Evolutionary conservation across 2,113 vertebrate species (phyloP).

Genomic region (Silurus glanis): DNA sequence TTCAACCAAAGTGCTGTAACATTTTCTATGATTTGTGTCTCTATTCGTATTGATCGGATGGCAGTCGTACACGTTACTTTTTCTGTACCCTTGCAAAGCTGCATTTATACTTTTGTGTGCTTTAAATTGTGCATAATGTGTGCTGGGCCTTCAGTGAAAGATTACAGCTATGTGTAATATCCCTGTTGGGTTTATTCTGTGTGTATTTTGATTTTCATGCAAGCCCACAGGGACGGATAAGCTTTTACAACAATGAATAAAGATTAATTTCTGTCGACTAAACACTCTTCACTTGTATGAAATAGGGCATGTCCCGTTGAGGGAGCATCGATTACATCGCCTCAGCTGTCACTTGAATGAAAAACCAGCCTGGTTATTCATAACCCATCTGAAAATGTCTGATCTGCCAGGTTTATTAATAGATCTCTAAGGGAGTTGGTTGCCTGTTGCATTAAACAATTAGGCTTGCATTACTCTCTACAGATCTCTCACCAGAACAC

Average conservation of each 20-base stretch:
- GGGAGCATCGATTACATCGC: slow-evolving; percentile 40
- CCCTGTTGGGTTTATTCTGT: slow-evolving; percentile 22
- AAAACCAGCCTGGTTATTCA: slow-evolving; percentile 48
- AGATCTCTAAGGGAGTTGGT: slow-evolving; percentile 48
- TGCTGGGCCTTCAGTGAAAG: neutral
- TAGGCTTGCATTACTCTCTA: slow-evolving; percentile 52
- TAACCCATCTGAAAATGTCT: slow-evolving; percentile 55
- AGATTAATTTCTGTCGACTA: slow-evolving; percentile 32
- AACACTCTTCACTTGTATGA: slow-evolving; percentile 38
- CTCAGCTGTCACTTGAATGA: slow-evolving; percentile 48
- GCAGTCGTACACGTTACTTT: neutral
- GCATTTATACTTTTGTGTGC: neutral
- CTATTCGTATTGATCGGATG: neutral
- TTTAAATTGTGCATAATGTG: neutral
- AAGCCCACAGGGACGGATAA: slow-evolving; percentile 7
- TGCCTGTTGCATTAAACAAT: slow-evolving; percentile 58
- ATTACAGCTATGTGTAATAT: slow-evolving; percentile 30
- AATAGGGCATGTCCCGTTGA: slow-evolving; percentile 37
- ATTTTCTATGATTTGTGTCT: neutral
- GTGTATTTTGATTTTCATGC: slow-evolving; percentile 24
- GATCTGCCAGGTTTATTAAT: slow-evolving; percentile 51
- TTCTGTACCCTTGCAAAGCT: neutral
- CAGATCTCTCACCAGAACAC: slow-evolving; percentile 52
- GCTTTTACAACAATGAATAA: slow-evolving; percentile 12
- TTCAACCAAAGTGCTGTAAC: neutral